Base-by-base conservation (phyloP, 1,140 invertebrate genomes). In the Parapsyche elsis region DNA sequence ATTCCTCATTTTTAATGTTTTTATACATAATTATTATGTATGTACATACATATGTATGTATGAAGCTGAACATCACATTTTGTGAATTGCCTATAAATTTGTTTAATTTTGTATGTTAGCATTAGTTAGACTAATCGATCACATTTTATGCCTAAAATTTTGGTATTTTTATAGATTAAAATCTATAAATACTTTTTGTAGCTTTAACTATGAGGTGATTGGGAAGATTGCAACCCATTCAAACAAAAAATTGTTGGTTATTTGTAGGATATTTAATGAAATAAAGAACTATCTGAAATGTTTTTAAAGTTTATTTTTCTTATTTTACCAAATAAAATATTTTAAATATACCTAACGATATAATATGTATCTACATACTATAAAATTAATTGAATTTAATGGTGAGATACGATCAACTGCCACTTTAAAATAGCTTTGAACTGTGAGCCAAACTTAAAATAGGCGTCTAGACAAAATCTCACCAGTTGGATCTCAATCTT, bases 381-480 rank as follows among this genome's bases (percentile, higher is more conserved):
- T 38, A 38, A 38, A 38, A 38, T 38, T 38, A 53, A 5, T 5
- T 10, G 2, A 1, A 61, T 61, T 61, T 7, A 61, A 19, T 73
- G 46, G 16, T 46, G 5, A 73, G 9, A 46, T 38, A 19, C 14
- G 49, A 77, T 77, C 75, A 77, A 77, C 45, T 53, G 38, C 59
- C 12, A 46, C 10, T 64, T 64, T 57, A 57, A 77, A 77, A 77
- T 77, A 77, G 45, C 75, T 77, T 53, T 77, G 74, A 76, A 76
- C 74, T 61, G 12, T 76, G 75, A 77, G 75, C 75, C 75, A 77
- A 64, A 45, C 75, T 77, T 57, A 77, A 77, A 64, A 57, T 77
- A 77, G 59, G n/a, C 53, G 75, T 77, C 75, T 64, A 45, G 53
- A 64, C 59, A 9, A 67, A 67, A 23, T 67, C 64, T 26, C 9